These are phyloP conservation scores for Ictidomys tridecemlineatus DNA, from an alignment of 2,113 vertebrate species.

Conservation along the genomic window DNA sequence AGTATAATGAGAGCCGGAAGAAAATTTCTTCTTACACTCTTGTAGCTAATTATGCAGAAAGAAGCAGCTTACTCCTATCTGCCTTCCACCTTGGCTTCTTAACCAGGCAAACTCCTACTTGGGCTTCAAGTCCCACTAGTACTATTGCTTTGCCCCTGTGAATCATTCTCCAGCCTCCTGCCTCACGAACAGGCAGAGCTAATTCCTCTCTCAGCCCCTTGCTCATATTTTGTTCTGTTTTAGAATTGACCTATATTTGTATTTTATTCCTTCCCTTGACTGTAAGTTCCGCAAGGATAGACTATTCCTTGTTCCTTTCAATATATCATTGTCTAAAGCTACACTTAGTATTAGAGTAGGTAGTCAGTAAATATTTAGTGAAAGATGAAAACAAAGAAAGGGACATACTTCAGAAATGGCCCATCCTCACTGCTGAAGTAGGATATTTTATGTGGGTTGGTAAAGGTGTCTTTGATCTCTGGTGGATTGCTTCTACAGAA, in stretches of 20 bases:
- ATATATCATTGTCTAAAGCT: neutral
- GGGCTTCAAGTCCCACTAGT: neutral
- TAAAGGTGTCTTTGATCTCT: neutral
- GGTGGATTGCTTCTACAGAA: neutral
- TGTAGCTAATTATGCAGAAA: neutral
- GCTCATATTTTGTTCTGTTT: neutral
- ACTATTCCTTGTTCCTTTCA: slow-evolving; percentile 5
- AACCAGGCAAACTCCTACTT: neutral
- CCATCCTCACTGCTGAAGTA: neutral
- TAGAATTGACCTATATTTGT: neutral
- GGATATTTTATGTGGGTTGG: neutral
- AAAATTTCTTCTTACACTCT: neutral
- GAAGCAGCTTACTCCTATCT: neutral
- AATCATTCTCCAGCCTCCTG: neutral
- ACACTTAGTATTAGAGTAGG: neutral
- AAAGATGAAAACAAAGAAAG: neutral
- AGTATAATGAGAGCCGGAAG: neutral
- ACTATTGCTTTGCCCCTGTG: neutral
- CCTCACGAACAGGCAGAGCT: neutral
- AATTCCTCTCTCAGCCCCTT: neutral
- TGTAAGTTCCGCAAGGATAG: neutral
- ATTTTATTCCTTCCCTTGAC: slow-evolving; percentile 41
- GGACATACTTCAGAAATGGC: neutral
- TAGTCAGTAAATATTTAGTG: neutral
- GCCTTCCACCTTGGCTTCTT: neutral